Evolutionary conservation across 2,888 invertebrate genomes (phyloP).

Genomic region (Daptonema setosum): DNA sequence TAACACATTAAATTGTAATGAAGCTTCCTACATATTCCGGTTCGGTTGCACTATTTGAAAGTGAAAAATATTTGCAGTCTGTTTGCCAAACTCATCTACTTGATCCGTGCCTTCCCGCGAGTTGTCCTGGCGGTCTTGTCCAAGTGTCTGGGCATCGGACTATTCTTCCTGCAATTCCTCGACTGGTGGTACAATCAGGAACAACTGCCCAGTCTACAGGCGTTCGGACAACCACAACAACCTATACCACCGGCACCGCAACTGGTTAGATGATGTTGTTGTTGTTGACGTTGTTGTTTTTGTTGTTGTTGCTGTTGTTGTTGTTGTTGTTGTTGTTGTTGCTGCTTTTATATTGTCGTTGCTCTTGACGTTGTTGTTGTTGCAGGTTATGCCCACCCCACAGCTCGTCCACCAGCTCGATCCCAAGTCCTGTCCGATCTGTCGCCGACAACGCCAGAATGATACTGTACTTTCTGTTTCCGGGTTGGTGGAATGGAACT

Average conservation of each 20-base stretch:
- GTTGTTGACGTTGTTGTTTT: too few relatives aligned
- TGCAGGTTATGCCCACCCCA: too few relatives aligned
- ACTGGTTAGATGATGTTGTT: not conserved
- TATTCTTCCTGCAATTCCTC: conserved; percentile 65
- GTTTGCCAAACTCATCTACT: not conserved
- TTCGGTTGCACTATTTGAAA: too few relatives aligned
- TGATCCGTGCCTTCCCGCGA: conserved; percentile 4
- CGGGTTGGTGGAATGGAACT: too few relatives aligned
- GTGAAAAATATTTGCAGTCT: too few relatives aligned
- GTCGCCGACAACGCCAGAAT: conserved; percentile 17
- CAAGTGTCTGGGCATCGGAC: conserved; percentile 45
- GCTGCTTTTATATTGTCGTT: too few relatives aligned
- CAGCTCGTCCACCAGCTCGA: conserved; percentile 4
- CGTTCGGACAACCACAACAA: not conserved
- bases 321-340: too few relatives aligned
- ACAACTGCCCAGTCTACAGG: not conserved
- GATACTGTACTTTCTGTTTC: conserved; percentile 18
- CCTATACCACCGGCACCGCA: not conserved
- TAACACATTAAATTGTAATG: too few relatives aligned
- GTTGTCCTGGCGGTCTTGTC: conserved; percentile 14
- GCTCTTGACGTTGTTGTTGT: too few relatives aligned
- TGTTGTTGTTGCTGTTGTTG: too few relatives aligned
- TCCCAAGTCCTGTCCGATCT: conserved; percentile 19
- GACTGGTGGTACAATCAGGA: conserved; percentile 48
- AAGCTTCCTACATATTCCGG: too few relatives aligned